Evolutionary conservation across 2,888 invertebrate genomes (phyloP), one percentile per base, ranked within the genome.

Genomic region (Hirtodrosophila trivittata): DNA sequence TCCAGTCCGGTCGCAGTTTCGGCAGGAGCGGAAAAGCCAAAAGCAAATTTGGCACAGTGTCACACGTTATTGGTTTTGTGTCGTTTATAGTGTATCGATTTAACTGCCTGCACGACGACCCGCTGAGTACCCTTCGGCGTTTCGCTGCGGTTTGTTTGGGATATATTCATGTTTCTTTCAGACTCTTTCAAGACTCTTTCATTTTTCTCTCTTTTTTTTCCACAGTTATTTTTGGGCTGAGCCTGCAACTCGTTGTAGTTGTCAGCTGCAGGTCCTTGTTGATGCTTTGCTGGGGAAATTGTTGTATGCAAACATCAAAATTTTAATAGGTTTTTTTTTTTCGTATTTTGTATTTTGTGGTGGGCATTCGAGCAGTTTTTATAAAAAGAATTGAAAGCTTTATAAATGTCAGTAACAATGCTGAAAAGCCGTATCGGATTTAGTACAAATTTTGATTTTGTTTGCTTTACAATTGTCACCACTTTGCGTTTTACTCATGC

Each of bases 261-360:
- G 73, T 75, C 73, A 58, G 42, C 64, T 55, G 42, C 78, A 77
- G 25, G 55, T 51, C 30, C 37, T 52, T 60, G 59, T 46, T 55
- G 64, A 49, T 59, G 42, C 52, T 58, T 49, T 51, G 38, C 45
- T 57, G 78, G 52, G 66, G 63, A 77, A 77, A 75, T 81, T 77
- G 75, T 81, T 84, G 77, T 73, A 66, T 73, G 75, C 85, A 73
- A 80, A 81, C 82, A 81, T 81, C 70, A 81, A 72, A 80, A 70
- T 84, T 77, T 81, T 75, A 81, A 84, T 69, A 63, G 59, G 54
- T 64, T 30, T 54, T 66, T 58, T 47, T 33, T 32, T 30, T 37
- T 14, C 16, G 30, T 14, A 13, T 25, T 42, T 21, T 39, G 9
- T 12, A 9, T 12, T 28, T 26, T 13, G 9, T 21, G 12, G n/a